phyloP scores from a whole-genome alignment of 2,797 vertebrate genomes.

The Lophius americanus region DNA sequence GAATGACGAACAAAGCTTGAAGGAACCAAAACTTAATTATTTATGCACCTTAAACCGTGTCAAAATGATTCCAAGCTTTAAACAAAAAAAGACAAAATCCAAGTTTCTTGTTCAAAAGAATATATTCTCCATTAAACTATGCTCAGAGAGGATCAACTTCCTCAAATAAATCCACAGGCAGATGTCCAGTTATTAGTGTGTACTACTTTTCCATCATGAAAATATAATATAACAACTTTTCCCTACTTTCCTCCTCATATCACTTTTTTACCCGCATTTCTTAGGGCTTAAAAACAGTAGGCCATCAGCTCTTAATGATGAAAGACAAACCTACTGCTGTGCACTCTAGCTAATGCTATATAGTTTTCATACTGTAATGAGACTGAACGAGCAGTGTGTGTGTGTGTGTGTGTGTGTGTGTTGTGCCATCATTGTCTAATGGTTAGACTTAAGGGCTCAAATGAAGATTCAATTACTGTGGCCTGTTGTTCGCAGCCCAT shows the following conservation, averaged over 20 bases:
- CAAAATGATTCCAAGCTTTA: too few relatives aligned
- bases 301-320: conserved; percentile 71
- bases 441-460: conserved; percentile 76
- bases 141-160: too few relatives aligned
- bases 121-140: conserved; percentile 36
- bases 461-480: conserved; percentile 84
- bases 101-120: background rate
- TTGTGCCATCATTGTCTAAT: conserved; percentile 68
- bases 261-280: conserved; percentile 40
- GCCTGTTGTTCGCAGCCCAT: conserved; percentile 80
- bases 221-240: conserved; percentile 45
- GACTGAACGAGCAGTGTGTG: conserved; percentile 58
- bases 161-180: too few relatives aligned
- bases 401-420: conserved; percentile 26
- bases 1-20: too few relatives aligned
- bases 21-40: too few relatives aligned
- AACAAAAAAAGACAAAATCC: too few relatives aligned
- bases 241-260: conserved; percentile 25
- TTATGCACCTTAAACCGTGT: too few relatives aligned
- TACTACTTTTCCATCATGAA: conserved; percentile 1
- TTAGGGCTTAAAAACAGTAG: conserved; percentile 52
- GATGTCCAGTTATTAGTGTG: too few relatives aligned
- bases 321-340: conserved; percentile 75
- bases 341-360: conserved; percentile 66
- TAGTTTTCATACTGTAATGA: conserved; percentile 75